phyloP scores from a whole-genome alignment of 64 coral and sea anemone genomes.

The Dendronephthya gigantea region DNA sequence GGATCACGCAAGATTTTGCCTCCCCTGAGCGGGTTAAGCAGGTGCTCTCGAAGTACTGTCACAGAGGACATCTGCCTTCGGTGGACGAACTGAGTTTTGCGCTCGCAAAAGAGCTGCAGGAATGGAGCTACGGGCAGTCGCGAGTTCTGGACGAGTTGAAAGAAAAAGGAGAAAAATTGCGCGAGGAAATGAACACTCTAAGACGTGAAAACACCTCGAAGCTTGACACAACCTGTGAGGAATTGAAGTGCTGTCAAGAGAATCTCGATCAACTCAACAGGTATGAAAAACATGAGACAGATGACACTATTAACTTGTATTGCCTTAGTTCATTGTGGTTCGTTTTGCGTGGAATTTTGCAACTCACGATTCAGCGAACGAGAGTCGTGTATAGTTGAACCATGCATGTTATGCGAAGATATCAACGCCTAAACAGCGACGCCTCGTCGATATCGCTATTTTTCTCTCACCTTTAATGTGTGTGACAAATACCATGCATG shows the following conservation, averaged over 20 bases:
- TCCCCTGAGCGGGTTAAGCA: slow-evolving; percentile 3
- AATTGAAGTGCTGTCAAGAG: slow-evolving; percentile 4
- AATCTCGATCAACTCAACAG: not conserved
- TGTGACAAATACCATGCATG: too few relatives aligned
- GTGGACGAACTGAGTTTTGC: slow-evolving; percentile 10
- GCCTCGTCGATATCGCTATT: too few relatives aligned
- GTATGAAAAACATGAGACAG: not conserved
- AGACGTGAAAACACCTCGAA: not conserved
- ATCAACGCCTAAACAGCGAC: too few relatives aligned
- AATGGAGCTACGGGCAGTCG: not conserved
- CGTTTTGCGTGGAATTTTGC: not conserved
- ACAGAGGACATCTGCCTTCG: not conserved
- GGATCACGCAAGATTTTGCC: not conserved
- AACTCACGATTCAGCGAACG: too few relatives aligned
- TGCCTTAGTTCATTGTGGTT: not conserved
- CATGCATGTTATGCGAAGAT: too few relatives aligned
- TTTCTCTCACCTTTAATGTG: too few relatives aligned
- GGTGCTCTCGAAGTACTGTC: not conserved
- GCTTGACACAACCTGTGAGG: not conserved
- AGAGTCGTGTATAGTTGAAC: too few relatives aligned
- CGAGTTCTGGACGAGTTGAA: not conserved
- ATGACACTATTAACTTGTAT: not conserved
- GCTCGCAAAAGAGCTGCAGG: not conserved
- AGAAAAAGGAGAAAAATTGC: not conserved
- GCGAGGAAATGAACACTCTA: not conserved